Evolutionary conservation across 2,113 vertebrate species (phyloP).

Genomic region (Turnix velox): DNA sequence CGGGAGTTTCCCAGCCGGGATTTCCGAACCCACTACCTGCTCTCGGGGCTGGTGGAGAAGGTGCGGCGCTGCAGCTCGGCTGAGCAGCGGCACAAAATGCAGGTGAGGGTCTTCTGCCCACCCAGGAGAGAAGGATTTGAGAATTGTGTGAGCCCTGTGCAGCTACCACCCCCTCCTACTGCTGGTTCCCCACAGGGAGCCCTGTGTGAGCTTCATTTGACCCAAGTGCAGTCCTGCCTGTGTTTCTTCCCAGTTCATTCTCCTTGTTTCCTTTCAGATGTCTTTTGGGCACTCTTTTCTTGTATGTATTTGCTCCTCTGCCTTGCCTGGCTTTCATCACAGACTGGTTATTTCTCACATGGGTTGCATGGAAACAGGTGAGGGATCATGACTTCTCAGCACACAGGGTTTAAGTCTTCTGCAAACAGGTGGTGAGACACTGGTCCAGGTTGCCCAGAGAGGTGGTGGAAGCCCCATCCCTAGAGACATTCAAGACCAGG

Average conservation of each 20-base stretch:
- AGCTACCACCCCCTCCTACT: accelerated
- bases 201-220: not conserved
- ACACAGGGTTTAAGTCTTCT: not conserved
- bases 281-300: not conserved
- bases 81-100: constrained; percentile 50
- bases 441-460: too few species aligned
- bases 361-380: accelerated
- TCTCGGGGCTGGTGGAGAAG: constrained; percentile 82
- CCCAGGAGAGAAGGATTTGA: not conserved
- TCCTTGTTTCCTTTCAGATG: not conserved
- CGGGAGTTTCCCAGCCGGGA: constrained; percentile 68
- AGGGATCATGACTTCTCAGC: not conserved
- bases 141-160: not conserved
- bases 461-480: too few species aligned
- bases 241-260: not conserved
- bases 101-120: constrained; percentile 64
- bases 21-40: constrained; percentile 82
- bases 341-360: not conserved
- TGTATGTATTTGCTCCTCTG: not conserved
- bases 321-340: accelerated
- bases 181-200: accelerated
- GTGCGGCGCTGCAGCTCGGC: constrained; percentile 68
- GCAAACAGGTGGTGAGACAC: too few species aligned
- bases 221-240: accelerated
- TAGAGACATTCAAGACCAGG: too few species aligned